These are phyloP conservation scores for Lycia hirtaria DNA, from an alignment of 2,888 invertebrate genomes.

Conservation along the genomic window DNA sequence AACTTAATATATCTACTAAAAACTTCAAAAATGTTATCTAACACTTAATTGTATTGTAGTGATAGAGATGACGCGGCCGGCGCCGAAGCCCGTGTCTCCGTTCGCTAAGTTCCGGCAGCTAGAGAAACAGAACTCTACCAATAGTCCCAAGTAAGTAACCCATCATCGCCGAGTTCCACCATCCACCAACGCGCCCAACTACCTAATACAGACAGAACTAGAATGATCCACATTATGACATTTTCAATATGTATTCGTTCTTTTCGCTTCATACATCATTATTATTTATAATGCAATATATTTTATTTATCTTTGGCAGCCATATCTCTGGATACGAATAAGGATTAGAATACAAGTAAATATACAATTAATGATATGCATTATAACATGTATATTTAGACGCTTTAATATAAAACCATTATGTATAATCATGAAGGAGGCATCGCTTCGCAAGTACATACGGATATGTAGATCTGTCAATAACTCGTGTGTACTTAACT, in stretches of 20 bases:
- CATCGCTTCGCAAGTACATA: slow-evolving; percentile 39
- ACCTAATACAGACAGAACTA: slow-evolving; percentile 20
- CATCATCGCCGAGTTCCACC: background rate
- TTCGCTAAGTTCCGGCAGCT: slow-evolving; percentile 97
- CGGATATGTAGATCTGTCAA: slow-evolving; percentile 40
- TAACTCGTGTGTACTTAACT: slow-evolving; percentile 42
- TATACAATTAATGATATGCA: slow-evolving; percentile 66
- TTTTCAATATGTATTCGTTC: slow-evolving; percentile 37
- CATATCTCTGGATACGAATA: slow-evolving; percentile 74
- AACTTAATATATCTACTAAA: background rate
- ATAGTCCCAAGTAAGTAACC: slow-evolving; percentile 90
- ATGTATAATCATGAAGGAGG: slow-evolving; percentile 36
- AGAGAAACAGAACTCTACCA: slow-evolving; percentile 93
- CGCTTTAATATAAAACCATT: slow-evolving; percentile 58
- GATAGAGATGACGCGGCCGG: slow-evolving; percentile 81
- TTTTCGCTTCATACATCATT: slow-evolving; percentile 59
- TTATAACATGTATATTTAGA: slow-evolving; percentile 66
- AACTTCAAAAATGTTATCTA: background rate
- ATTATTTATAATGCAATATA: slow-evolving; percentile 60
- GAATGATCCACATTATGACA: slow-evolving; percentile 19
- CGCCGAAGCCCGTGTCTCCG: slow-evolving; percentile 91
- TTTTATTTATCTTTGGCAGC: slow-evolving; percentile 78
- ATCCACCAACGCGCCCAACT: slow-evolving; percentile 6
- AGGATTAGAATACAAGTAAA: slow-evolving; percentile 74
- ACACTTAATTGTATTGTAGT: slow-evolving; percentile 64